Percentiles rank a stretch among this genome's conserved stretches.
Conservation (phyloP, 2,113 vertebrate genomes). For the Prietella phreatophila region DNA sequence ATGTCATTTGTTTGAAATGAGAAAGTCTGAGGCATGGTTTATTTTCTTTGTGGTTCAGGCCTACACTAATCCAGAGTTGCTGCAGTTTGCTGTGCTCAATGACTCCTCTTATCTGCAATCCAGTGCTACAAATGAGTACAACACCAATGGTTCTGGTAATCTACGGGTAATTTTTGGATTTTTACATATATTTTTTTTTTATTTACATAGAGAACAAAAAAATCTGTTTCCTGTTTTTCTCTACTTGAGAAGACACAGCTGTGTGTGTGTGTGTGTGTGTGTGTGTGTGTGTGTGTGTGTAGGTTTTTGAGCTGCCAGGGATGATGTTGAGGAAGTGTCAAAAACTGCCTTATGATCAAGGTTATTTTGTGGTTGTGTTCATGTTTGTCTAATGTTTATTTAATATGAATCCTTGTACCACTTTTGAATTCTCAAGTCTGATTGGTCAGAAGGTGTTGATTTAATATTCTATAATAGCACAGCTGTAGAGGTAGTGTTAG, state of each 20-base stretch:
- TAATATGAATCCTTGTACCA: neutral
- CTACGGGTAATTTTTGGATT: constrained; percentile 30
- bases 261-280: neutral
- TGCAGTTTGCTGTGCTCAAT: constrained; percentile 25
- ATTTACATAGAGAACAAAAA: too few relatives aligned
- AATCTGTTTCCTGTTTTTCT: neutral
- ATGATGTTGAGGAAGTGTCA: constrained; percentile 13
- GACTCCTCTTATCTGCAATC: constrained; percentile 4
- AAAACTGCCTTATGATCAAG: constrained; percentile 26
- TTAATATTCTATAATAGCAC: neutral
- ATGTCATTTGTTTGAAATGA: too few relatives aligned
- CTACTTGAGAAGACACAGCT: neutral
- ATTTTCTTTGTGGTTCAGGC: constrained; percentile 27
- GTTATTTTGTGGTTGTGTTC: neutral
- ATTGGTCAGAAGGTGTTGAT: neutral
- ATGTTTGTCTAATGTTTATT: neutral
- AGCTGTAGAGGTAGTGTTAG: neutral
- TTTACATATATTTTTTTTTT: neutral
- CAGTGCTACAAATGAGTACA: constrained; percentile 13
- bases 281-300: neutral
- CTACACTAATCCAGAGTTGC: constrained; percentile 35
- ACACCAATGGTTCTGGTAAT: neutral
- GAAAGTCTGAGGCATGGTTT: neutral
- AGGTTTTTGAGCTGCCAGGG: constrained; percentile 30
- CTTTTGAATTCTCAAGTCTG: neutral